These are phyloP conservation scores for Archips crataeganus DNA, from an alignment of 2,888 invertebrate genomes.

Conservation along the genomic window DNA sequence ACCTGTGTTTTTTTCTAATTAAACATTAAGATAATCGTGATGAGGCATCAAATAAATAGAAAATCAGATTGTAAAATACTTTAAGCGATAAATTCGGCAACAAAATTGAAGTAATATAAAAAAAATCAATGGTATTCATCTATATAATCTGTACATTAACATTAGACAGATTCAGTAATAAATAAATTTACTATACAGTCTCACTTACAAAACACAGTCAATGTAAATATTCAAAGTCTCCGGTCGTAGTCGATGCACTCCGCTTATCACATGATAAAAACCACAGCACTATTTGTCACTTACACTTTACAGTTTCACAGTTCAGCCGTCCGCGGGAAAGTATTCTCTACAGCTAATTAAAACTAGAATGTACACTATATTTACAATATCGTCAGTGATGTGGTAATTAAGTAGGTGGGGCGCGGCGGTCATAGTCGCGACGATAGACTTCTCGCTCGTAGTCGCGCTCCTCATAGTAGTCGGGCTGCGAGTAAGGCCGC, in stretches of 20 bases:
- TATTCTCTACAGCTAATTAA: slow-evolving; percentile 72
- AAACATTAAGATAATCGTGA: slow-evolving; percentile 63
- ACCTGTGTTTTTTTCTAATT: slow-evolving; percentile 72
- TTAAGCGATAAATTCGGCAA: slow-evolving; percentile 68
- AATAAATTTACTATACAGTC: slow-evolving; percentile 83
- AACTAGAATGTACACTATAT: slow-evolving; percentile 68
- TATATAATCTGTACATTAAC: slow-evolving; percentile 79
- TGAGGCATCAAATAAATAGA: slow-evolving; percentile 73
- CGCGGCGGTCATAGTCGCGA: slow-evolving; percentile 88
- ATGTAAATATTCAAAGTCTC: slow-evolving; percentile 61
- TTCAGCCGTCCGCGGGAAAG: slow-evolving; percentile 68
- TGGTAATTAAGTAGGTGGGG: slow-evolving; percentile 82
- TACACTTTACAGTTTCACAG: slow-evolving; percentile 75
- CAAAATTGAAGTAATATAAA: slow-evolving; percentile 77
- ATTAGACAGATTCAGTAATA: slow-evolving; percentile 78
- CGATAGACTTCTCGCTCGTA: slow-evolving; percentile 86
- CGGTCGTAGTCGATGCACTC: slow-evolving; percentile 71
- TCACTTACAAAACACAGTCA: slow-evolving; percentile 77
- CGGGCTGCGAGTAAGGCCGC: slow-evolving; percentile 79
- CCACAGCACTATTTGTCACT: slow-evolving; percentile 85
- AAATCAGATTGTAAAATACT: slow-evolving; percentile 66
- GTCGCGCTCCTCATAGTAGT: slow-evolving; percentile 85
- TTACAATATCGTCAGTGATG: slow-evolving; percentile 59
- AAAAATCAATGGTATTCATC: slow-evolving; percentile 70
- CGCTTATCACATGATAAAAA: slow-evolving; percentile 83